Evolutionary conservation across 2,888 invertebrate species (phyloP).

Genomic region (Orchesellides sinensis): DNA sequence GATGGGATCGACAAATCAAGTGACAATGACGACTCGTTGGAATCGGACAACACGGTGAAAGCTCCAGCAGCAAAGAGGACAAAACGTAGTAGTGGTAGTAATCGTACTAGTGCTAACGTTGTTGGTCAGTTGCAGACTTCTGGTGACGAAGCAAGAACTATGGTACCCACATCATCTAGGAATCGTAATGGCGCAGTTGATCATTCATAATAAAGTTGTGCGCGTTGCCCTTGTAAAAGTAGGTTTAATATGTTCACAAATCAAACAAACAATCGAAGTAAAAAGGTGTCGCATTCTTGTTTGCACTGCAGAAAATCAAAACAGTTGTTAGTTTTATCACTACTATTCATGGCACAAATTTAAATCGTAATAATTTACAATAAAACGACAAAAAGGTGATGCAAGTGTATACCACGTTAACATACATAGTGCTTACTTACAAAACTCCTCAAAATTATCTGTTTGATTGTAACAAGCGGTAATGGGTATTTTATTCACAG

Average conservation of each 20-base stretch:
- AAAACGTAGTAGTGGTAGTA: slow-evolving; percentile 38
- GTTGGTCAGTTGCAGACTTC: slow-evolving; percentile 34
- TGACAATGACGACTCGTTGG: slow-evolving; percentile 35
- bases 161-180: slow-evolving; percentile 20
- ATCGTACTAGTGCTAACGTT: slow-evolving; percentile 5
- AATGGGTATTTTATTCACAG: too few species aligned
- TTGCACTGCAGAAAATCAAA: background rate
- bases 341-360: slow-evolving; percentile 5
- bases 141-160: slow-evolving; percentile 40
- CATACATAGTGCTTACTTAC: too few species aligned
- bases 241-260: slow-evolving; percentile 19
- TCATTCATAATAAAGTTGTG: slow-evolving; percentile 37
- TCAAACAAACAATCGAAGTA: too few species aligned
- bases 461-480: too few species aligned
- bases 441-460: too few species aligned
- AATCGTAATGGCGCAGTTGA: slow-evolving; percentile 53
- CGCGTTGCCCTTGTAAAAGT: slow-evolving; percentile 26
- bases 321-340: background rate
- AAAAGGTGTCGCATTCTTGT: too few species aligned
- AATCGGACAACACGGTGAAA: slow-evolving; percentile 43
- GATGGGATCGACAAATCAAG: slow-evolving; percentile 32
- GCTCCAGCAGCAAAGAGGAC: slow-evolving; percentile 59
- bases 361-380: background rate
- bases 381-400: too few species aligned
- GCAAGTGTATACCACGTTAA: too few species aligned